Evolutionary conservation across 2,797 vertebrate species (phyloP).

Genomic region (Chiloscyllium punctatum): DNA sequence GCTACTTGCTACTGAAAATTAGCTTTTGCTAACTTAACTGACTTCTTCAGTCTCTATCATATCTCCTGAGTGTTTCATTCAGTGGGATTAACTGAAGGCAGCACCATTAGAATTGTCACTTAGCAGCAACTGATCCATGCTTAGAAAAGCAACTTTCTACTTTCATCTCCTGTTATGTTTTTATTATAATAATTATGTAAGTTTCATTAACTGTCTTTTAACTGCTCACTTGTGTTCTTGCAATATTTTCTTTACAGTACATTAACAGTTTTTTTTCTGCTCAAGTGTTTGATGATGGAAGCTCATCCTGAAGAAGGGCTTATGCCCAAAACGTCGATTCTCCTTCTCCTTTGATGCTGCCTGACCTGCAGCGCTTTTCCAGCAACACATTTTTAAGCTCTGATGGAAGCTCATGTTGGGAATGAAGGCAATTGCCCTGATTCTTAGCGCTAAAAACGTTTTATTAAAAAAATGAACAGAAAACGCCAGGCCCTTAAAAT

Average conservation of each 20-base stretch:
- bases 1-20: background rate
- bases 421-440: background rate
- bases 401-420: background rate
- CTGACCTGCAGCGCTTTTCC: too few relatives aligned
- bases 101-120: background rate
- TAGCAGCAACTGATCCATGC: background rate
- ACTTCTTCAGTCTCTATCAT: background rate
- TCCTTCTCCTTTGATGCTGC: too few relatives aligned
- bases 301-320: too few relatives aligned
- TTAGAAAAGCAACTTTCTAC: background rate
- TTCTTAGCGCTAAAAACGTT: background rate
- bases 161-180: background rate
- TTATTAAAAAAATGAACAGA: background rate
- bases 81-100: background rate
- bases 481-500: background rate
- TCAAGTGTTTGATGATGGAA: background rate
- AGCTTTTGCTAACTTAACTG: background rate
- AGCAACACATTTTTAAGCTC: too few relatives aligned
- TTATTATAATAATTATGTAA: background rate
- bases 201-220: background rate
- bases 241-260: background rate
- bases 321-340: too few relatives aligned
- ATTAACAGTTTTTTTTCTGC: background rate
- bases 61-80: background rate
- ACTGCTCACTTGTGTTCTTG: background rate